Evolutionary conservation across 2,888 invertebrate genomes (phyloP).

Genomic region (Polymixis lichenea): DNA sequence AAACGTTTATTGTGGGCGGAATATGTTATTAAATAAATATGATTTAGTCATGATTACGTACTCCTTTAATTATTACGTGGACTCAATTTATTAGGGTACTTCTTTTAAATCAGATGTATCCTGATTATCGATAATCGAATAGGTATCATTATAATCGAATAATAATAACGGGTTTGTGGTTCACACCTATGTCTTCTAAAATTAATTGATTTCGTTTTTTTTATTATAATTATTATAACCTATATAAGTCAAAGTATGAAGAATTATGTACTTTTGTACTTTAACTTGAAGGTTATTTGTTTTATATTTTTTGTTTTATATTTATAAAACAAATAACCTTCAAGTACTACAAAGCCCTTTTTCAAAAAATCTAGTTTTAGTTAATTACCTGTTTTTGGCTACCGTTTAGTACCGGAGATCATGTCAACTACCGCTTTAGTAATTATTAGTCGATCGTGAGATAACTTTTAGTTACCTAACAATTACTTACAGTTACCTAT

Average conservation of each 20-base stretch:
- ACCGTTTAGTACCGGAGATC: neutral
- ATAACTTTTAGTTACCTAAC: neutral
- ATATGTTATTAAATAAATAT: constrained; percentile 37
- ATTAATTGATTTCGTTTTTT: constrained; percentile 26
- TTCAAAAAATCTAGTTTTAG: neutral
- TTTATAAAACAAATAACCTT: no score
- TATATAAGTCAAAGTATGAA: constrained; percentile 1
- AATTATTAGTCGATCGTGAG: neutral
- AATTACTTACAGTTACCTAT: neutral
- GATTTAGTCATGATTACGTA: constrained; percentile 27
- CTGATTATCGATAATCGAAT: constrained; percentile 41
- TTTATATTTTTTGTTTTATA: no score
- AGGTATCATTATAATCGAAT: constrained; percentile 24
- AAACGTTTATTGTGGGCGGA: constrained; percentile 36
- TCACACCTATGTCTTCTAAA: constrained; percentile 24
- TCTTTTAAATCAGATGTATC: constrained; percentile 19
- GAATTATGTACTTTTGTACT: neutral
- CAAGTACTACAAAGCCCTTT: no score
- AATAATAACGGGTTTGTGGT: constrained; percentile 38
- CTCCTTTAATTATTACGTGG: constrained; percentile 41
- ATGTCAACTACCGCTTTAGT: neutral
- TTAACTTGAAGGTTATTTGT: constrained; percentile 16
- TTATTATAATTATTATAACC: neutral
- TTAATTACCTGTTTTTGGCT: neutral
- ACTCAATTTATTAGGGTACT: constrained; percentile 42